Base-by-base conservation (phyloP, 2,113 vertebrate genomes). In the Syrrhaptes paradoxus region DNA sequence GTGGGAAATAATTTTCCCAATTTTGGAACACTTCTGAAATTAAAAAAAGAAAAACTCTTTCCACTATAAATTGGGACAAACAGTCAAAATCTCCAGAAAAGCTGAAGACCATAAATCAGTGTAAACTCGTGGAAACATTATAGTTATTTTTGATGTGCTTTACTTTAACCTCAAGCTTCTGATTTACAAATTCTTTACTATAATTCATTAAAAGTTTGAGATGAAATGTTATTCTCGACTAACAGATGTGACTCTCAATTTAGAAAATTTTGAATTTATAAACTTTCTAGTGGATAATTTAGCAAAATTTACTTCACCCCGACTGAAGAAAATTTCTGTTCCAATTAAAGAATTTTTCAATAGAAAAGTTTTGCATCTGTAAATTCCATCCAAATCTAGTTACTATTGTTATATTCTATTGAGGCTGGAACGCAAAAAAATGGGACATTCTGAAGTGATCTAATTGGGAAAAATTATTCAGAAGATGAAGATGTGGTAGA, bases 1-100 rank as follows among this genome's bases (percentile, higher is more conserved):
- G 94, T 93, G 92, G 13, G 68, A 92, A 92, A 93, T 75, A 90
- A 55, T 77, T 94, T 94, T 92, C 51, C 72, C 68, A 77, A 66
- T 71, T 80, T 90, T 34, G 52, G 55, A 86, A 89, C 36, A 67
- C 6, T 63, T 83, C 51, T 46, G 15, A 90, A 95, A 90, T 85
- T 48, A 22, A 74, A 82, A 41, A 58, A 52, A 70, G 1, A 74
- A 78, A 78, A 90, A 11, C 2, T 77, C 17, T 87, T 71, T 55
- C 45, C 18, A n/a, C 18, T 21, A 24, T 52, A 61, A 90, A 45
- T 41, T 73, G 7, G 21, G 36, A 75, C 29, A 63, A 85, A 77
- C 87, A n/a, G 6, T 70, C 43, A 89, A 63, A 86, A 79, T 76
- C 11, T 57, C 20, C 14, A 52, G 31, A 85, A 71, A 88, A 63